Conservation (phyloP, 2,113 vertebrate genomes). For the Alces alces region DNA sequence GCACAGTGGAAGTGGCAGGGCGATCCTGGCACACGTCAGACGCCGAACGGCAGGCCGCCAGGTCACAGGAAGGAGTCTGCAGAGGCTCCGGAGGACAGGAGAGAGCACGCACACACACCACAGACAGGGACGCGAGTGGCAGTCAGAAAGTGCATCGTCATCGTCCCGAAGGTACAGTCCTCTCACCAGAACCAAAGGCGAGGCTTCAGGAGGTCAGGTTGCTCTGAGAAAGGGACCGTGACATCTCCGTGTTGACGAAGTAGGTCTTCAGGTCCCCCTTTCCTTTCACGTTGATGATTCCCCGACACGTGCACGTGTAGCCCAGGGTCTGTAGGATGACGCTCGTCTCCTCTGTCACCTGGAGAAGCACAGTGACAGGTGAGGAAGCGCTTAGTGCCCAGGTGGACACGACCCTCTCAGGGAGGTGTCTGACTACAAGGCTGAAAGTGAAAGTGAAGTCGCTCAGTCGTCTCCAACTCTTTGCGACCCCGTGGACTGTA, state of each 20-base stretch:
- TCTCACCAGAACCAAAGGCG: not conserved
- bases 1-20: constrained; percentile 78
- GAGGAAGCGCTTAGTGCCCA: fast-evolving
- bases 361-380: not conserved
- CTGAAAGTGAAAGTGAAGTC: not conserved
- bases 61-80: constrained; percentile 75
- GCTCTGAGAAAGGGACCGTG: constrained; percentile 93
- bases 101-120: constrained; percentile 68
- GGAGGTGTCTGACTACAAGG: not conserved
- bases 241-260: constrained; percentile 97
- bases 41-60: constrained; percentile 73
- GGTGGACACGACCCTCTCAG: fast-evolving
- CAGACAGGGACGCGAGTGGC: constrained; percentile 67
- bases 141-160: constrained; percentile 74
- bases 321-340: constrained; percentile 88
- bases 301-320: constrained; percentile 94
- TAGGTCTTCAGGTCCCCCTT: constrained; percentile 97
- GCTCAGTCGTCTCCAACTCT: not conserved
- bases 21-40: constrained; percentile 66
- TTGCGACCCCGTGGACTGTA: not conserved
- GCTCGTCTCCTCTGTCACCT: constrained; percentile 96
- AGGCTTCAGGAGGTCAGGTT: constrained; percentile 82
- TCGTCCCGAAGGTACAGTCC: constrained; percentile 69
- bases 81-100: constrained; percentile 76
- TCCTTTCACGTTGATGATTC: constrained; percentile 98